A percentile compares a stretch with the other conserved stretches of the same genome.
phyloP scores from a whole-genome alignment of 2,113 vertebrate species.

The Tychaedon coryphoeus region DNA sequence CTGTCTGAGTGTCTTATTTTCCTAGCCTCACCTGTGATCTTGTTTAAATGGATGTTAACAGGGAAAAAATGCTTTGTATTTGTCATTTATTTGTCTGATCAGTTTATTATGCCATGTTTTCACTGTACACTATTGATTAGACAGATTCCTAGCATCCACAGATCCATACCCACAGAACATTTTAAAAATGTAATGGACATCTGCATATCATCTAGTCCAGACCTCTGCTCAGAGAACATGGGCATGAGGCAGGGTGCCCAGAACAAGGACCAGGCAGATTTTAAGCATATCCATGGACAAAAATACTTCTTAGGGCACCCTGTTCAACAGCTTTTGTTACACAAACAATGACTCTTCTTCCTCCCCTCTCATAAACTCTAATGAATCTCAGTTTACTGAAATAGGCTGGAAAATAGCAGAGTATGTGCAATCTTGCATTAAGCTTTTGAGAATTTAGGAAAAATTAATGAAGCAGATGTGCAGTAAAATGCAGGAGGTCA shows the following conservation, averaged over 20 bases:
- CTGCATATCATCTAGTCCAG: not conserved
- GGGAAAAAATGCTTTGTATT: not conserved
- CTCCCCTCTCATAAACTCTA: not conserved
- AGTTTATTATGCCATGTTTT: not conserved
- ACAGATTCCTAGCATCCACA: not conserved
- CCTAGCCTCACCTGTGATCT: not conserved
- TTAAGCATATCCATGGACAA: not conserved
- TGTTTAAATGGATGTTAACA: not conserved
- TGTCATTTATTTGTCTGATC: not conserved
- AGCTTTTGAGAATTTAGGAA: not conserved
- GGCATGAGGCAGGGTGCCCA: not conserved
- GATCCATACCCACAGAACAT: not conserved
- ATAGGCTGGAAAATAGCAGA: not conserved
- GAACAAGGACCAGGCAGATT: not conserved
- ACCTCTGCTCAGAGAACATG: not conserved
- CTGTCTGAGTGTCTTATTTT: not conserved
- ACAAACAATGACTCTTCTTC: rapidly evolving
- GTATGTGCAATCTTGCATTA: not conserved
- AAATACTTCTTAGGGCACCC: not conserved
- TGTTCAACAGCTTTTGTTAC: not conserved
- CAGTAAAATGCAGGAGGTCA: not conserved
- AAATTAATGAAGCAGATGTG: not conserved
- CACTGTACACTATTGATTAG: not conserved
- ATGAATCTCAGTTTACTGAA: not conserved
- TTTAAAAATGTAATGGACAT: not conserved